Percentiles rank a stretch among this genome's conserved stretches.
These are phyloP conservation scores for Nyleta sp. DNA, from an alignment of 2,888 invertebrate species.

Conservation along the genomic window DNA sequence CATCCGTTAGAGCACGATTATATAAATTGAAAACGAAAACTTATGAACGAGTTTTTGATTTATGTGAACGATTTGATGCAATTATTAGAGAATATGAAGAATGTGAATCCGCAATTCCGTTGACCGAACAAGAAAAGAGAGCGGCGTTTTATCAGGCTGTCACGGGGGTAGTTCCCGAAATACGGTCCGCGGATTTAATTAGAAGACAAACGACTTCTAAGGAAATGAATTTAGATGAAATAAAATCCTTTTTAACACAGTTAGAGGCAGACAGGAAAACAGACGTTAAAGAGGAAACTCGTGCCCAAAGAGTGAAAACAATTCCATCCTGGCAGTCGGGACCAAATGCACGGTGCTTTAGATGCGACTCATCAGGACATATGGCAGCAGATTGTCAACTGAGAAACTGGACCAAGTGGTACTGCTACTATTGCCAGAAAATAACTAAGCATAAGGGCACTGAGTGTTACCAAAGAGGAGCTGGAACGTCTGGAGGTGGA, in stretches of 20 bases:
- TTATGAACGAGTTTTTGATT: constrained; percentile 61
- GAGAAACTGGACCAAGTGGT: too few species aligned
- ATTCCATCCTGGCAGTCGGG: too few species aligned
- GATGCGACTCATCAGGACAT: too few species aligned
- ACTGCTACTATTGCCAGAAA: too few species aligned
- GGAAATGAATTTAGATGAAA: constrained; percentile 41
- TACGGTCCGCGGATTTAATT: constrained; percentile 43
- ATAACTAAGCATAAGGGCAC: too few species aligned
- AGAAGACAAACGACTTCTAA: constrained; percentile 62
- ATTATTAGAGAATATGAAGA: constrained; percentile 61
- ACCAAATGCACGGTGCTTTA: too few species aligned
- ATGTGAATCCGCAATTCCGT: constrained; percentile 41
- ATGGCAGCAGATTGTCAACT: too few species aligned
- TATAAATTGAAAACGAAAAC: constrained; percentile 61
- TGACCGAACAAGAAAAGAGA: constrained; percentile 54
- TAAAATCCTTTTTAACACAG: too few species aligned
- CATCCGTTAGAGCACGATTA: constrained; percentile 54
- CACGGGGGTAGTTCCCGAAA: constrained; percentile 19
- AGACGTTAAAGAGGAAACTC: too few species aligned
- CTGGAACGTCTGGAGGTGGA: too few species aligned
- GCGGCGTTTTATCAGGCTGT: constrained; percentile 49
- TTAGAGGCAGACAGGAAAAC: not conserved
- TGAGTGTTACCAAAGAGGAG: too few species aligned
- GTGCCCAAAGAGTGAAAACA: too few species aligned
- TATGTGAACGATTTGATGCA: constrained; percentile 58